Evolutionary conservation across 2,888 invertebrate genomes (phyloP).

Genomic region (Nemoura dubitans): DNA sequence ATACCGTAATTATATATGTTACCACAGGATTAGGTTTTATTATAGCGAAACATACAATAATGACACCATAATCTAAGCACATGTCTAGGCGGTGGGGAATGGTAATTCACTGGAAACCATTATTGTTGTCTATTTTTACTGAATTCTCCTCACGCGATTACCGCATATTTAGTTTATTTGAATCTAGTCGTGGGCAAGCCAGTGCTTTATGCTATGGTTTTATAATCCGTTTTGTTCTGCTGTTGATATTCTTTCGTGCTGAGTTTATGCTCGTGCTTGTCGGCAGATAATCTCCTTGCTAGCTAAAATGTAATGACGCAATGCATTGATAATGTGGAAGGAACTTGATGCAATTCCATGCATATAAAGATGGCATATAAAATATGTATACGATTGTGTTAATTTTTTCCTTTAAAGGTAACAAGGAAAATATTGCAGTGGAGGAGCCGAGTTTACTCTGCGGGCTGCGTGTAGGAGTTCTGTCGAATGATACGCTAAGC

Average conservation of each 20-base stretch:
- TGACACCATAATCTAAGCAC: background rate
- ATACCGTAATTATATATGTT: background rate
- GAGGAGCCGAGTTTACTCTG: background rate
- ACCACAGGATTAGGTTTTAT: background rate
- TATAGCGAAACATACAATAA: too few species aligned
- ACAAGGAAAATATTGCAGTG: background rate
- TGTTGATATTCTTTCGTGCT: background rate
- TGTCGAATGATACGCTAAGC: too few species aligned
- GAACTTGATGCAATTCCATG: background rate
- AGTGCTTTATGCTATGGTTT: too few species aligned
- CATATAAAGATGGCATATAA: background rate
- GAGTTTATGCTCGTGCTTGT: background rate
- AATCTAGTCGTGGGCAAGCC: background rate
- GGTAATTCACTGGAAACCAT: background rate
- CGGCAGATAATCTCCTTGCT: background rate
- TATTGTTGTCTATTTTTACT: background rate
- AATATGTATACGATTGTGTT: background rate
- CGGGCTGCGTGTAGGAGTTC: background rate
- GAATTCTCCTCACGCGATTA: background rate
- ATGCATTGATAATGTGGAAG: background rate
- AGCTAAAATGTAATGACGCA: background rate
- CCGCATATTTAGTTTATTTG: background rate
- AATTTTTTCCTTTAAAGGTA: background rate
- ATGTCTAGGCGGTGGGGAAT: background rate
- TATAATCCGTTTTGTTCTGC: background rate